Evolutionary conservation across 2,888 invertebrate genomes (phyloP).

Genomic region (Prosapia bicincta): DNA sequence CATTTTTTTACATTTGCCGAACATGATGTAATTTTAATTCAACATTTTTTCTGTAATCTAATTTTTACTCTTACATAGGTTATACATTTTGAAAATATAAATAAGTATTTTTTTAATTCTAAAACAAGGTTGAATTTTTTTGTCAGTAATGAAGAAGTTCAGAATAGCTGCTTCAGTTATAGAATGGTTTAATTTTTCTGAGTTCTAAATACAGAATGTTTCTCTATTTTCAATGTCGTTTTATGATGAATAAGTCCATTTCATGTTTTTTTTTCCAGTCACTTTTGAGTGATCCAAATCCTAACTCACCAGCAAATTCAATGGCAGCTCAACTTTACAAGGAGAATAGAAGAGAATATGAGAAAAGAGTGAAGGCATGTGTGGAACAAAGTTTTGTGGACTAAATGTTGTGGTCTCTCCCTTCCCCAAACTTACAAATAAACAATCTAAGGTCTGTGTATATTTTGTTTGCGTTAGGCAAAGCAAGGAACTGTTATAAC

Average conservation of each 20-base stretch:
- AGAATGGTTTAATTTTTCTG: too few relatives aligned
- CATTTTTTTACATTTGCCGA: too few relatives aligned
- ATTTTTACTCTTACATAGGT: too few relatives aligned
- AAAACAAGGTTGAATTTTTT: too few relatives aligned
- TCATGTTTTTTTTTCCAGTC: slow-evolving; percentile 68
- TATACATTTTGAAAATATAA: too few relatives aligned
- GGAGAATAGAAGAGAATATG: slow-evolving; percentile 98
- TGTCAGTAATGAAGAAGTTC: too few relatives aligned
- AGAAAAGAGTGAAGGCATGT: slow-evolving; percentile 98
- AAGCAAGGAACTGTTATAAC: background rate
- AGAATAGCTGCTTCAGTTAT: too few relatives aligned
- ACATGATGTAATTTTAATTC: too few relatives aligned
- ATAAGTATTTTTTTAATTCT: too few relatives aligned
- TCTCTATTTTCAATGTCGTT: background rate
- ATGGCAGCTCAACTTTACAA: slow-evolving; percentile 99
- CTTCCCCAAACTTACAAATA: background rate
- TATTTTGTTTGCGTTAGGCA: background rate
- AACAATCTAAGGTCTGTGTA: background rate
- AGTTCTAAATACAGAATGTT: too few relatives aligned
- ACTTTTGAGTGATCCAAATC: slow-evolving; percentile 98
- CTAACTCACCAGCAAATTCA: slow-evolving; percentile 98
- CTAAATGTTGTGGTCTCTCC: slow-evolving; percentile 51
- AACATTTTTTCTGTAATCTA: too few relatives aligned
- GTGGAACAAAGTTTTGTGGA: slow-evolving; percentile 99
- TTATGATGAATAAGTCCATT: slow-evolving; percentile 34